These are phyloP conservation scores for Meteorus cinctellus DNA, from an alignment of 2,888 invertebrate species.

Conservation along the genomic window DNA sequence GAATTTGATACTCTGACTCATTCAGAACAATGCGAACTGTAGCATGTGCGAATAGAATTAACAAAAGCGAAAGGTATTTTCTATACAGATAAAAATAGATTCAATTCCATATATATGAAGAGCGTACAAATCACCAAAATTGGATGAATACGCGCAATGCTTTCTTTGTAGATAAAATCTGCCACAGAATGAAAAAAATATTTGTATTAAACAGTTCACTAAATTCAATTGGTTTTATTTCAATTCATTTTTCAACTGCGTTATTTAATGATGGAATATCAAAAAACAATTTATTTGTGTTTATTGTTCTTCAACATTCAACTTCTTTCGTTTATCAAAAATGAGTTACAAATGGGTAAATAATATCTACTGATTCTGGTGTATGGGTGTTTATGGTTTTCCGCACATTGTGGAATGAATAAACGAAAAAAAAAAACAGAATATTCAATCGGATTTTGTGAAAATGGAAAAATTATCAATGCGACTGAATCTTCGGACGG, in stretches of 20 bases:
- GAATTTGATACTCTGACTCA: background rate
- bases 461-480: constrained; percentile 58
- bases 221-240: too few species aligned
- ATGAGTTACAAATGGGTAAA: background rate
- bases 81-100: background rate
- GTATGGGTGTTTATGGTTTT: background rate
- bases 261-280: too few species aligned
- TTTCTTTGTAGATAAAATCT: background rate
- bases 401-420: background rate
- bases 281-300: too few species aligned
- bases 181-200: background rate
- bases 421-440: constrained; percentile 41
- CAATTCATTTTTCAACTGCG: too few species aligned
- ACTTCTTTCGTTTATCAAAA: too few species aligned
- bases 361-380: background rate
- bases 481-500: constrained; percentile 49
- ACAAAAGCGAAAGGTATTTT: background rate
- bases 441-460: constrained; percentile 55
- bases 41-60: background rate
- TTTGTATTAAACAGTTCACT: too few species aligned
- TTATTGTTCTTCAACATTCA: too few species aligned
- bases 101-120: background rate
- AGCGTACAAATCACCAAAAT: background rate
- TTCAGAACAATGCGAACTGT: constrained; percentile 1
- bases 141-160: background rate